Base-by-base conservation (phyloP, 2,888 invertebrate species). In the Lysandra coridon region DNA sequence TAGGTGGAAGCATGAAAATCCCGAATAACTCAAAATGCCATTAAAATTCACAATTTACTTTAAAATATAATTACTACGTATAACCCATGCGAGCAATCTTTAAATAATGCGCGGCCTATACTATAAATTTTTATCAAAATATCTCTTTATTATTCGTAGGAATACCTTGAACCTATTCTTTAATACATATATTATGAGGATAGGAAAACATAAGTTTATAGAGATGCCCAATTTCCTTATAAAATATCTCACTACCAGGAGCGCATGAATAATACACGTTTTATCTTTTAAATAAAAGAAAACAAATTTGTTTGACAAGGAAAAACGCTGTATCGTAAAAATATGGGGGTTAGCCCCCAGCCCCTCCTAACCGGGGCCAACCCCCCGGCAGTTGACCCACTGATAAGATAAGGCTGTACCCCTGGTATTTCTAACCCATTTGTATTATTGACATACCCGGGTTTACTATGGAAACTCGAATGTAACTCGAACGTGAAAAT, bases 381-480 rank as follows among this genome's bases (percentile, higher is more conserved):
- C n/a, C 60, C 37, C 40, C 17, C 6, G n/a, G 44, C 53, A 53
- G 75, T 53, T 75, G 75, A 75, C 75, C 75, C 75, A 12, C 79
- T 73, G 84, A 84, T 84, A 84, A 84, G 83, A 84, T 83, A 83
- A 80, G 83, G 80, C 64, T 64, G 64, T 33, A 64, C 44, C 75
- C 49, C 12, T 37, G 80, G 73, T 80, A 80, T 79, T 81, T 81
- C 83, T 81, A 80, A 80, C 83, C 83, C 83, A 84, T 84, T 84
- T 83, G 84, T 83, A 83, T 84, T 84, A 84, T 84, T 83, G 84
- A 81, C 81, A 77, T 82, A 64, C 30, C 64, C 64, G 4, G 64
- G 12, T 64, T 64, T 64, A 64, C 64, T 64, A 33, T 30, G 10
- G 12, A 30, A 64, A 64, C 64, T 33, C 64, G n/a, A 7, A n/a